These are phyloP conservation scores for Oligia strigilis DNA, from an alignment of 2,888 invertebrate genomes.

Conservation along the genomic window DNA sequence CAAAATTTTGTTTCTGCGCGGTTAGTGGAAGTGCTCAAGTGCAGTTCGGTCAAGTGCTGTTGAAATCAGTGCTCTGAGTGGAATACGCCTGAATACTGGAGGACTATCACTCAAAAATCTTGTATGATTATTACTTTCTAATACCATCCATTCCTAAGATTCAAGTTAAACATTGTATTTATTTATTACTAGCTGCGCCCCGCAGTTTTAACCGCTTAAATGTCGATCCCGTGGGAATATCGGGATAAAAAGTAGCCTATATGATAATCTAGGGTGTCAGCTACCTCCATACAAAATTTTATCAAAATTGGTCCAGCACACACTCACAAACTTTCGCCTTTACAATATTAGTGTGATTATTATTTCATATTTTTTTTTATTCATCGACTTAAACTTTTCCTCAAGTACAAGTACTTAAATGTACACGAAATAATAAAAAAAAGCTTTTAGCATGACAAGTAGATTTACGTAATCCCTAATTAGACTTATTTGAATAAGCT, in stretches of 20 bases:
- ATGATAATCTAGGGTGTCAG: too few relatives aligned
- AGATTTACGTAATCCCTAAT: conserved; percentile 34
- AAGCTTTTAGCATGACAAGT: neutral
- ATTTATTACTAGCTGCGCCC: too few relatives aligned
- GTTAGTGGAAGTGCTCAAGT: neutral
- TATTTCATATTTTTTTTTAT: too few relatives aligned
- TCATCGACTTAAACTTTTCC: too few relatives aligned
- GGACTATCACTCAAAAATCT: neutral
- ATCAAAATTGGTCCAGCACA: too few relatives aligned
- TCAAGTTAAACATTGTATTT: too few relatives aligned
- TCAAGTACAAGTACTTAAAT: neutral
- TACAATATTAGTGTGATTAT: too few relatives aligned
- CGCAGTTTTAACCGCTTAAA: too few relatives aligned
- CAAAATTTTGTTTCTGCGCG: neutral
- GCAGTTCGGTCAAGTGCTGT: neutral
- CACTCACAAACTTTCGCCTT: too few relatives aligned
- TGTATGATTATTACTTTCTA: neutral
- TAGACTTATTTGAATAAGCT: conserved; percentile 55
- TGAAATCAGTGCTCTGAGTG: neutral
- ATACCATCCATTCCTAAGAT: neutral
- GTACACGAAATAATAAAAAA: neutral
- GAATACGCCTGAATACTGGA: neutral
- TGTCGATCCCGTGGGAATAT: too few relatives aligned
- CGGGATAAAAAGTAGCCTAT: too few relatives aligned
- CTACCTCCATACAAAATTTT: too few relatives aligned